These are phyloP conservation scores for Chiloscyllium punctatum DNA, from an alignment of 2,797 vertebrate genomes.

Conservation along the genomic window DNA sequence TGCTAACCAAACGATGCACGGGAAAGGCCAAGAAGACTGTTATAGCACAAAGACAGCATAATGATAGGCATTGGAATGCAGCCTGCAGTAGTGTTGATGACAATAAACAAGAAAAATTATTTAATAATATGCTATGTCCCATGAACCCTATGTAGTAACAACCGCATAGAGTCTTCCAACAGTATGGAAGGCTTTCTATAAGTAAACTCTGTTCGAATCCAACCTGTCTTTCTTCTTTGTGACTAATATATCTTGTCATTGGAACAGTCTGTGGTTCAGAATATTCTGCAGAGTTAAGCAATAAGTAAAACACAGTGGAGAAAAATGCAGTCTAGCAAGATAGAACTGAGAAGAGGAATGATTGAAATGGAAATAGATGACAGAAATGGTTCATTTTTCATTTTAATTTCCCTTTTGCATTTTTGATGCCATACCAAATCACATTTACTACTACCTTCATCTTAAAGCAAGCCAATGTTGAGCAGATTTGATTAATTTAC, in stretches of 20 bases:
- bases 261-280: background rate
- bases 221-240: background rate
- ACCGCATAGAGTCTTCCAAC: background rate
- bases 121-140: background rate
- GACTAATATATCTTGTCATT: background rate
- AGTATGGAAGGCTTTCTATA: background rate
- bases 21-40: background rate
- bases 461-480: background rate
- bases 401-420: slow-evolving; percentile 22
- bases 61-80: background rate
- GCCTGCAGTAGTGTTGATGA: background rate
- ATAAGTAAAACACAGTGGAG: background rate
- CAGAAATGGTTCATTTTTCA: slow-evolving; percentile 30
- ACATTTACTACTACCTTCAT: background rate
- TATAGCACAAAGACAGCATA: background rate
- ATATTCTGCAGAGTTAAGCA: slow-evolving; percentile 25
- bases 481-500: background rate
- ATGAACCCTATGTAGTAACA: background rate
- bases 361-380: slow-evolving; percentile 21
- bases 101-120: background rate
- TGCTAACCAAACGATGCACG: background rate
- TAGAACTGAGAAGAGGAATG: background rate
- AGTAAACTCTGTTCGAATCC: background rate
- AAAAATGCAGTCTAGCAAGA: background rate
- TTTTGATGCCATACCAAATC: slow-evolving; percentile 24